Percentiles rank a stretch among this genome's conserved stretches.
phyloP scores from a whole-genome alignment of 2,888 invertebrate genomes.

The Erebia aethiops region DNA sequence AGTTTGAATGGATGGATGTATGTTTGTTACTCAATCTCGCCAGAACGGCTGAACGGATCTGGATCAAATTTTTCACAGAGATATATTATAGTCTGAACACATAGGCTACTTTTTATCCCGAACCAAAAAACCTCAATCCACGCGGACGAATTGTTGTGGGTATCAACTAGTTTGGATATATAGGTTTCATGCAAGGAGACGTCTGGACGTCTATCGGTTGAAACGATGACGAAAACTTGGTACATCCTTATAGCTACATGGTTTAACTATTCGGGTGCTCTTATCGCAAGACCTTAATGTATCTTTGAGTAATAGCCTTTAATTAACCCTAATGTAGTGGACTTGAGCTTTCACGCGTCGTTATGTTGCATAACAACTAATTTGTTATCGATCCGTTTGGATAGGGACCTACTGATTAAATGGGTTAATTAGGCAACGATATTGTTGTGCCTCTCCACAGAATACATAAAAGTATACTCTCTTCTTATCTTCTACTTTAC shows the following conservation, averaged over 20 bases:
- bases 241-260: no score
- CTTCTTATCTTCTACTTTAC: background rate
- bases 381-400: conserved; percentile 19
- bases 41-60: no score
- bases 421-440: background rate
- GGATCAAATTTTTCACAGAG: no score
- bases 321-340: conserved; percentile 56
- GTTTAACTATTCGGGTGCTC: background rate
- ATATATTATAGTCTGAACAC: no score
- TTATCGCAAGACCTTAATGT: conserved; percentile 10
- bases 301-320: conserved; percentile 47
- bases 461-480: background rate
- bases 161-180: no score
- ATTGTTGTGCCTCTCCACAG: background rate
- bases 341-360: conserved; percentile 43
- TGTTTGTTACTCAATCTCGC: no score
- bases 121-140: no score
- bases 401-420: conserved; percentile 7
- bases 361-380: conserved; percentile 27
- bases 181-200: no score
- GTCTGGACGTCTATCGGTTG: no score
- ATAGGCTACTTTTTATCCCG: no score
- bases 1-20: no score
- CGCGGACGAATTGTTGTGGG: no score
- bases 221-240: background rate